Percentiles rank a stretch among this genome's conserved stretches.
These are phyloP conservation scores for Hypomecis atomaria DNA, from an alignment of 2,888 invertebrate species.

Conservation along the genomic window DNA sequence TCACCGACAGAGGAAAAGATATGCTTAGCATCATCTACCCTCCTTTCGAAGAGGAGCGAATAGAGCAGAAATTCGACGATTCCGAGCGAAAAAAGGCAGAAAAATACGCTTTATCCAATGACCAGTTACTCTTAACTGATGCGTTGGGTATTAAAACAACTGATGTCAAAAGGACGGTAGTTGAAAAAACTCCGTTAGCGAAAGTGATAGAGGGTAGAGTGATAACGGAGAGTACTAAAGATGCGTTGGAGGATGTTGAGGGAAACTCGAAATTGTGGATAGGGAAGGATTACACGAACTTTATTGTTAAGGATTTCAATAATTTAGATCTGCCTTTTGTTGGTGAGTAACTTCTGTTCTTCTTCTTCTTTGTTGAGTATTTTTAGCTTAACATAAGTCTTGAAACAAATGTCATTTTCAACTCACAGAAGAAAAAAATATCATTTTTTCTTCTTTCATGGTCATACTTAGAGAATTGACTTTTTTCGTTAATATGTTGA, in stretches of 20 bases:
- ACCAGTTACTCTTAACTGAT: constrained; percentile 67
- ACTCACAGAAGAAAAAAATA: too few species aligned
- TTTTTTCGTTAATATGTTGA: too few species aligned
- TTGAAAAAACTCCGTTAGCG: constrained; percentile 68
- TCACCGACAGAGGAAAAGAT: constrained; percentile 75
- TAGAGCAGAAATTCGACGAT: constrained; percentile 76
- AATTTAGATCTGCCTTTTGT: constrained; percentile 94
- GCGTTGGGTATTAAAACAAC: constrained; percentile 45
- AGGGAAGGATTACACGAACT: constrained; percentile 98
- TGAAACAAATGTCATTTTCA: too few species aligned
- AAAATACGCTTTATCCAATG: constrained; percentile 75
- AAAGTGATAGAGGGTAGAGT: constrained; percentile 73
- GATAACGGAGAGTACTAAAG: constrained; percentile 69
- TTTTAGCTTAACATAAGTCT: too few species aligned
- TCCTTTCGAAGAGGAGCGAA: constrained; percentile 71
- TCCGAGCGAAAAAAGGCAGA: constrained; percentile 77
- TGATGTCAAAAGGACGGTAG: constrained; percentile 53
- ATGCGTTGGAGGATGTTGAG: constrained; percentile 71
- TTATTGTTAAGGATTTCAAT: constrained; percentile 97
- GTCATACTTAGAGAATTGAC: too few species aligned
- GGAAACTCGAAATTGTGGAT: constrained; percentile 96
- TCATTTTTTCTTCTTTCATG: too few species aligned
- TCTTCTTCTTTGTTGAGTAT: too few species aligned
- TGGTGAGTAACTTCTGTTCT: constrained; percentile 59
- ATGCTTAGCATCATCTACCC: constrained; percentile 79